phyloP scores from a whole-genome alignment of 2,113 vertebrate genomes.

The Diadophis punctatus region DNA sequence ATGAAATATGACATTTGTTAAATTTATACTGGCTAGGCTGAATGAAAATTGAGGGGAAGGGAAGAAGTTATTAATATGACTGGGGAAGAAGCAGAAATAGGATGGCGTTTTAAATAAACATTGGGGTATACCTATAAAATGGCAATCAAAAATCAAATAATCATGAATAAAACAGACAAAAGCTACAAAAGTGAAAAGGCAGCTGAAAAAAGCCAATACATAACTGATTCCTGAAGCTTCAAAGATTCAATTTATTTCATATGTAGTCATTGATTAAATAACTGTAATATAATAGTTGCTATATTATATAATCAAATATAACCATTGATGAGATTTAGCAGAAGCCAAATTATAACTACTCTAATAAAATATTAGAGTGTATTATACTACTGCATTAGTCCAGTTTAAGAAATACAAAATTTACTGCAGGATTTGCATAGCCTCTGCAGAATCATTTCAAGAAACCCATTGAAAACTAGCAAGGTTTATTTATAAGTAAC shows the following conservation, averaged over 20 bases:
- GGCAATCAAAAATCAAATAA: conserved; percentile 5
- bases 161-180: conserved; percentile 6
- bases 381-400: not conserved
- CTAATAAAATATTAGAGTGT: not conserved
- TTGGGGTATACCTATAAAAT: not conserved
- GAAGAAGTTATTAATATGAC: conserved; percentile 15
- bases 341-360: not conserved
- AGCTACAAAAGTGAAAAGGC: not conserved
- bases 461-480: not conserved
- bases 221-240: not conserved
- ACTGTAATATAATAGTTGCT: not conserved
- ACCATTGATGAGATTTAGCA: not conserved
- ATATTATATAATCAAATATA: not conserved
- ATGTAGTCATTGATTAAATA: not conserved
- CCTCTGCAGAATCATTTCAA: not conserved
- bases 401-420: not conserved
- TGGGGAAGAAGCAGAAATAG: not conserved
- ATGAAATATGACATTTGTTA: conserved; percentile 13
- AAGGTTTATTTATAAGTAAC: not conserved
- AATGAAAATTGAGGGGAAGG: not conserved
- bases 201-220: not conserved
- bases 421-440: not conserved
- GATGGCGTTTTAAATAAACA: conserved; percentile 14
- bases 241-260: not conserved
- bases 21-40: conserved; percentile 17